Evolutionary conservation across 2,888 invertebrate species (phyloP), one percentile per base, ranked within the genome.

Genomic region (Nezara viridula): DNA sequence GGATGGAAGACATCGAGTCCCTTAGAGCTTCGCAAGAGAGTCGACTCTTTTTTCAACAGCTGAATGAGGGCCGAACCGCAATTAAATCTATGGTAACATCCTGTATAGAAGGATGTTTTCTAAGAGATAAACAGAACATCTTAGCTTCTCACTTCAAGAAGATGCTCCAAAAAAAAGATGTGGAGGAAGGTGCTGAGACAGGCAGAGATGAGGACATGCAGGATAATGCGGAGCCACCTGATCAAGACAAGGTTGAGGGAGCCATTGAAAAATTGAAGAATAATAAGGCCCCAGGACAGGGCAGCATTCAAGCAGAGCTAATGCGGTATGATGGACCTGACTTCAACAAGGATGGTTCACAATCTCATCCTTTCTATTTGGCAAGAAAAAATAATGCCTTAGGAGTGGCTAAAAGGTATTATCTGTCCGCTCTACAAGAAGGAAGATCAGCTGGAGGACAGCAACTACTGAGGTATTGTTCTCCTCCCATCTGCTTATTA

Each of bases 261-360:
- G 44, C 44, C 44, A 44, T 10, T 10, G 89, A 37, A 44, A 49
- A n/a, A 21, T 37, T 90, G 50, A 90, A 90, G 52, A 90, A 89
- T 50, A 88, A 86, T 55, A 90, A 89, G 81, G 60, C 89, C 10
- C 86, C 89, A 49, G 88, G 81, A 27, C 89, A 89, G 55, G n/a
- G n/a, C n/a, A 21, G 52, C 16, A 89, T 89, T 16, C 86, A 86
- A 49, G 90, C 86, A 24, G 90, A 90, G 49, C 52, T 90, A n/a
- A 44, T 90, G 50, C 89, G 86, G 52, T 21, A 85, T 77, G 90
- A 88, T 40, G 90, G 90, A 16, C 32, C 47, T 7, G 66, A n/a
- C 27, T 32, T 90, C 12, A 32, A 81, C 7, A 6, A 24, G 24
- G 77, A 85, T 40, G 37, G n/a, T 90, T 16, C 89, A 90, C 60